Conservation (phyloP, 1,140 invertebrate species). For the Hypothenemus hampei region DNA sequence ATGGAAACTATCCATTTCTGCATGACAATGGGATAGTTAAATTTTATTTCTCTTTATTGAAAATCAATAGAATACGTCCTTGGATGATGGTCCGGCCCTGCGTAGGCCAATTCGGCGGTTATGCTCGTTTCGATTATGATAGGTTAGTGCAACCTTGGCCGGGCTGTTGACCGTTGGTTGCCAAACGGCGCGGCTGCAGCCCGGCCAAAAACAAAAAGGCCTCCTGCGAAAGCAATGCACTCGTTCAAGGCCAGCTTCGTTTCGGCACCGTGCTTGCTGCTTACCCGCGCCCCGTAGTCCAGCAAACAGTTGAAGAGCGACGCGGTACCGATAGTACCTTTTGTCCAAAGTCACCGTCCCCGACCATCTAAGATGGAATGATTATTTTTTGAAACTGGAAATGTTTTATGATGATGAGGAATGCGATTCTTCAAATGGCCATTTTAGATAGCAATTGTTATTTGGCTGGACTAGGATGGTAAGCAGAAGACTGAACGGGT, state of each 20-base stretch:
- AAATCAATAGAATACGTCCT: slow-evolving; percentile 4
- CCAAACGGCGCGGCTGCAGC: slow-evolving; percentile 35
- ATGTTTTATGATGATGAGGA: background rate
- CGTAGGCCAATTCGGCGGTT: slow-evolving; percentile 26
- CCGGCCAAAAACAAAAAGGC: slow-evolving; percentile 45
- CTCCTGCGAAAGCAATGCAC: slow-evolving; percentile 43
- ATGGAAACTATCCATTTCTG: background rate
- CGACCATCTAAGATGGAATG: no score
- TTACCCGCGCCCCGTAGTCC: slow-evolving; percentile 14
- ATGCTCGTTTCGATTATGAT: slow-evolving; percentile 44
- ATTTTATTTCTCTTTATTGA: background rate
- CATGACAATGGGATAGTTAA: background rate
- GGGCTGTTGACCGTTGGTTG: slow-evolving; percentile 44
- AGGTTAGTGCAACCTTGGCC: slow-evolving; percentile 44
- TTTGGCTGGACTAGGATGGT: slow-evolving; percentile 10
- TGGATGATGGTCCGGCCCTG: slow-evolving; percentile 26
- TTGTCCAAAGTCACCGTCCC: no score
- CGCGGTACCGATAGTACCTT: background rate
- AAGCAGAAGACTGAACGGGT: slow-evolving; percentile 21
- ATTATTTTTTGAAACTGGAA: background rate
- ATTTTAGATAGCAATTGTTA: no score
- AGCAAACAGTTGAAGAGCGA: slow-evolving; percentile 17
- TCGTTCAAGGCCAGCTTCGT: slow-evolving; percentile 45
- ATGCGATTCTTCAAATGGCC: no score
- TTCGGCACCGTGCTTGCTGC: slow-evolving; percentile 31